Base-by-base conservation (phyloP, 1,140 invertebrate genomes). In the Probaryconus sp. region DNA sequence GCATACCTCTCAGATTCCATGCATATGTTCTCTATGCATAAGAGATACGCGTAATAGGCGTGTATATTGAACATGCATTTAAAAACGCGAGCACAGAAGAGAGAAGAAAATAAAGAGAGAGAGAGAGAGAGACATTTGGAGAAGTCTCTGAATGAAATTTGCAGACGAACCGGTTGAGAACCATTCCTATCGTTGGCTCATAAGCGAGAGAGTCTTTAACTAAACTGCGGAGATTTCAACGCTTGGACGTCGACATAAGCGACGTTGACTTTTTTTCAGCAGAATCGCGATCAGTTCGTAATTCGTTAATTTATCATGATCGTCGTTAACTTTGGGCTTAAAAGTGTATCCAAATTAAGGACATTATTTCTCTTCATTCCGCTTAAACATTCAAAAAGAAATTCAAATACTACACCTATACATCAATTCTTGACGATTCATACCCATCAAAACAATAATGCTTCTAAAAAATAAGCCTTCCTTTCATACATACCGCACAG, bases 121-220 rank as follows among this genome's bases (percentile, higher is more conserved):
- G 33, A 13, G 56, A 63, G 53, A 10, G 24, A 64, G 65, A 68
- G 37, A 18, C 68, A 61, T 58, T 56, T 79, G 13, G 24, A 64
- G 65, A 68, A 37, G 24, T 70, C 65, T 58, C 61, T 79, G 76
- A 81, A 81, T 81, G 79, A 81, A 80, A 75, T 77, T 72, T 56
- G 60, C 63, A 16, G 51, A 68, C 37, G 64, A 79, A 81, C 78
- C 74, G 77, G 79, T 80, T 80, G 78, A 79, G 77, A 81, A 80
- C 77, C 79, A 78, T 80, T 78, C 48, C 65, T 51, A 61, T 50
- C 43, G 43, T 21, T 45, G 31, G 47, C 65, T 67, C 55, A 69
- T 60, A 61, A 70, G 69, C 58, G 77, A 71, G 37, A 65, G 65
- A 71, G 68, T 40, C 47, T 73, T 72, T 74, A 73, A 65, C 70